phyloP scores from a whole-genome alignment of 2,888 invertebrate genomes.

The Cyrtodaria siliqua region DNA sequence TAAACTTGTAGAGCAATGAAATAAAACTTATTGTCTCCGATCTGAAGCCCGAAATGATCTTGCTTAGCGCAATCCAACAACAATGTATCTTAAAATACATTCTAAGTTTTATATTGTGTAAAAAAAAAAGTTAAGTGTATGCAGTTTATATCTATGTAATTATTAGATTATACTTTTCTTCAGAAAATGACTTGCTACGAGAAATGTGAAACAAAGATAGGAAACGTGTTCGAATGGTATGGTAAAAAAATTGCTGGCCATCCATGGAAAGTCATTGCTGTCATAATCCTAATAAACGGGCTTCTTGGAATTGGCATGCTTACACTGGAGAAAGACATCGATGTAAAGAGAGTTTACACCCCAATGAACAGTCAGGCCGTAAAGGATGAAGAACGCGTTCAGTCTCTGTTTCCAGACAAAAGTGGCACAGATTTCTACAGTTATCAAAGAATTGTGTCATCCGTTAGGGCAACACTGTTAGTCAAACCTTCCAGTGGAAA shows the following conservation, averaged over 20 bases:
- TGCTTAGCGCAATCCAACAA: too few relatives aligned
- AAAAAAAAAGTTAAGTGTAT: too few relatives aligned
- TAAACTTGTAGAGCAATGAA: too few relatives aligned
- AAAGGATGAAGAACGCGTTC: slow-evolving; percentile 59
- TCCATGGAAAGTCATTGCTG: slow-evolving; percentile 45
- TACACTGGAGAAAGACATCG: slow-evolving; percentile 66
- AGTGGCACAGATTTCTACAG: slow-evolving; percentile 51
- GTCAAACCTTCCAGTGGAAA: slow-evolving; percentile 39
- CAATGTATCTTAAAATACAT: too few relatives aligned
- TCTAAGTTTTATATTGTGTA: too few relatives aligned
- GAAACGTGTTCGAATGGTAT: slow-evolving; percentile 39
- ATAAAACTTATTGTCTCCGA: too few relatives aligned
- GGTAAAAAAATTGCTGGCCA: slow-evolving; percentile 45
- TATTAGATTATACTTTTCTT: too few relatives aligned
- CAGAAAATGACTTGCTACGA: too few relatives aligned
- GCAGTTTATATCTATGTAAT: too few relatives aligned
- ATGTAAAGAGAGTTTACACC: slow-evolving; percentile 70
- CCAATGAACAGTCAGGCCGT: slow-evolving; percentile 73
- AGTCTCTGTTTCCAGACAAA: slow-evolving; percentile 58
- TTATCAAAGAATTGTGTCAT: slow-evolving; percentile 35
- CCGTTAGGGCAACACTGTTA: slow-evolving; percentile 49
- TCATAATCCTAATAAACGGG: slow-evolving; percentile 46
- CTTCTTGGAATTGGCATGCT: slow-evolving; percentile 63
- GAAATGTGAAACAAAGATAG: slow-evolving; percentile 50
- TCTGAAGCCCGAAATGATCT: too few relatives aligned